Conservation (phyloP, 2,888 invertebrate genomes). For the Apocheima hispidaria region DNA sequence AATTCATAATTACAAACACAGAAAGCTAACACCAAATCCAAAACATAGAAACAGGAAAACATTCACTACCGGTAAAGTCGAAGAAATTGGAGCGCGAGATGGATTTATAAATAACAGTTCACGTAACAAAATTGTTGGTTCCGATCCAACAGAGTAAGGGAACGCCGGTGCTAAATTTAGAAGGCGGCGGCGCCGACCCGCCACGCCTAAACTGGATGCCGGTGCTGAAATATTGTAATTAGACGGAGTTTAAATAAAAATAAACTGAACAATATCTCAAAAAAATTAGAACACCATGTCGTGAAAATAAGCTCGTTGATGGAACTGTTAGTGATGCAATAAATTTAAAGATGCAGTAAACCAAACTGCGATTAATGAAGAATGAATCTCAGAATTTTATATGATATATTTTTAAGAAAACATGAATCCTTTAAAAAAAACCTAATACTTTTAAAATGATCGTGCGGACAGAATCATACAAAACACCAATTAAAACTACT, state of each 20-base stretch:
- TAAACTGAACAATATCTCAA: slow-evolving; percentile 30
- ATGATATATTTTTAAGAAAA: no score
- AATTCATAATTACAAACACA: not conserved
- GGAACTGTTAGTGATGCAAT: not conserved
- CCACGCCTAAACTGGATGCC: slow-evolving; percentile 64
- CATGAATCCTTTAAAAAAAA: no score
- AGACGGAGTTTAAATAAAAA: slow-evolving; percentile 39
- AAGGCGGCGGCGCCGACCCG: slow-evolving; percentile 49
- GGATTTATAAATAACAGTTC: slow-evolving; percentile 65
- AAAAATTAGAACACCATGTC: not conserved
- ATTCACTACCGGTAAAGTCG: slow-evolving; percentile 37
- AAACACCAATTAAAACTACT: no score
- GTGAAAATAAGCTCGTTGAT: not conserved
- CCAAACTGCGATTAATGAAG: not conserved
- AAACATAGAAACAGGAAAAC: slow-evolving; percentile 30
- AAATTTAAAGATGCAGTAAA: not conserved
- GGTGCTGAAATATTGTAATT: slow-evolving; percentile 54
- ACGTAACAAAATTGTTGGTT: slow-evolving; percentile 62
- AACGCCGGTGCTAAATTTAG: slow-evolving; percentile 70
- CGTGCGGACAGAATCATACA: no score
- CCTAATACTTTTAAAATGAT: no score
- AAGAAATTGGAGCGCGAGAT: slow-evolving; percentile 54
- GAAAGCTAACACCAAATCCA: slow-evolving; percentile 15
- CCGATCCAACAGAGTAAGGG: slow-evolving; percentile 51
- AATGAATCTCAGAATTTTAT: not conserved